Evolutionary conservation across 2,797 vertebrate species (phyloP), one percentile per base, ranked within the genome.

Genomic region (Heterohyrax brucei): DNA sequence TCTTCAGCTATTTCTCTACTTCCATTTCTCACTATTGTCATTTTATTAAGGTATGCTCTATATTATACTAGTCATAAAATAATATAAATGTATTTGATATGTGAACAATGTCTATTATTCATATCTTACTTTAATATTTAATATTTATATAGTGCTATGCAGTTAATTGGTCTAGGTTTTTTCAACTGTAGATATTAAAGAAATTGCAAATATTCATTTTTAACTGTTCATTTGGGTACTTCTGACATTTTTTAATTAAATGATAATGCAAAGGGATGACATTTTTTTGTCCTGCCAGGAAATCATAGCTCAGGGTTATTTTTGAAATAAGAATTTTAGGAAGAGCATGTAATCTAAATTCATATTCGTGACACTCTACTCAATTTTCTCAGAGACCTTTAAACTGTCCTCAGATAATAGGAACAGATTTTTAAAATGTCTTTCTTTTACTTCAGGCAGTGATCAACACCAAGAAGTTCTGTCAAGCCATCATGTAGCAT

Each of bases 311-410:
- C 72, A 66, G 13, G 30, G 53, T 89, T 56, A 85, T 50, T 95
- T 89, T 75, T 46, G 33, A 93, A 81, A 85, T 81, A 77, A 81
- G 24, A 86, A n/a, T 48, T 70, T 94, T 81, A 72, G 24, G 10
- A 84, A 88, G 44, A 80, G 0, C 24, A 1, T 75, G 61, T 48
- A 76, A 8, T 4, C 39, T 73, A 79, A 83, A 61, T 87, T 94
- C 90, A 87, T 87, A 81, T 82, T 53, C 59, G 61, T 82, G 59
- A 61, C 7, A 48, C 33, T 88, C 28, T 64, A 56, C 7, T 78
- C 7, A 62, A 14, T 88, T 88, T 72, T 85, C 10, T 84, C 21
- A 10, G 85, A 92, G 46, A 56, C 33, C 2, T 89, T 89, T 72
- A 70, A 62, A 76, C 44, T 70, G 14, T 91, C 50, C 12, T 77